Percentiles rank a stretch among this genome's conserved stretches.
Evolutionary conservation across 2,797 vertebrate species (phyloP).

Genomic region (Cephalopachus bancanus): DNA sequence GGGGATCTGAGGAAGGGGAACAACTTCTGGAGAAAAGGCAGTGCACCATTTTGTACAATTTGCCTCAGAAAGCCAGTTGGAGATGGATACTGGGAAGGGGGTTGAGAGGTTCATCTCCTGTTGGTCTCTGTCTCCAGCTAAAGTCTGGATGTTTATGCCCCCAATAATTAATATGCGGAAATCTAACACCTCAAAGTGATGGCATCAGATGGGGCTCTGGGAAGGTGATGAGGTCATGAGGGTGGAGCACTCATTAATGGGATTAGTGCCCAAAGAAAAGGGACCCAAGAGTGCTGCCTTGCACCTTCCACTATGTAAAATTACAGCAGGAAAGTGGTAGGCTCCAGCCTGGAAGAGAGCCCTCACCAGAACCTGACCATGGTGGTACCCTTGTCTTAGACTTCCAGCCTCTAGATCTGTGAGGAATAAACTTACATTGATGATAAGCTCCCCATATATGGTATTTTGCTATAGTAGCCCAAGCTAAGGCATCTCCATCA

Average conservation of each 20-base stretch:
- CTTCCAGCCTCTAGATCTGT: not conserved
- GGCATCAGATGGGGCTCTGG: not conserved
- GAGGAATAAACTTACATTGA: not conserved
- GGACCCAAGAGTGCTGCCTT: not conserved
- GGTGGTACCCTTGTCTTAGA: not conserved
- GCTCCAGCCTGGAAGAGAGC: not conserved
- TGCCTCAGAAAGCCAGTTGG: not conserved
- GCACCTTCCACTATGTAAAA: not conserved
- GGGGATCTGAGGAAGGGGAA: not conserved
- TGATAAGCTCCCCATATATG: not conserved
- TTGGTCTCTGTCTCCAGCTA: not conserved
- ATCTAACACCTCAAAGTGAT: not conserved
- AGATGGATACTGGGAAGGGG: not conserved
- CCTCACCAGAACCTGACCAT: not conserved
- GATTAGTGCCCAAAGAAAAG: not conserved
- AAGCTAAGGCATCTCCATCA: not conserved
- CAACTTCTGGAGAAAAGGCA: not conserved
- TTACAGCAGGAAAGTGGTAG: not conserved
- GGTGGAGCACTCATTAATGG: not conserved
- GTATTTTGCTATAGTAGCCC: not conserved
- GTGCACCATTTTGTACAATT: not conserved
- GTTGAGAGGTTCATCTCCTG: not conserved
- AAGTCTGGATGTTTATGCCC: not conserved
- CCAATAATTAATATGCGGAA: not conserved
- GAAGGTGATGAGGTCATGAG: not conserved